phyloP scores from a whole-genome alignment of 2,113 vertebrate species.

The Thomomys bottae region DNA sequence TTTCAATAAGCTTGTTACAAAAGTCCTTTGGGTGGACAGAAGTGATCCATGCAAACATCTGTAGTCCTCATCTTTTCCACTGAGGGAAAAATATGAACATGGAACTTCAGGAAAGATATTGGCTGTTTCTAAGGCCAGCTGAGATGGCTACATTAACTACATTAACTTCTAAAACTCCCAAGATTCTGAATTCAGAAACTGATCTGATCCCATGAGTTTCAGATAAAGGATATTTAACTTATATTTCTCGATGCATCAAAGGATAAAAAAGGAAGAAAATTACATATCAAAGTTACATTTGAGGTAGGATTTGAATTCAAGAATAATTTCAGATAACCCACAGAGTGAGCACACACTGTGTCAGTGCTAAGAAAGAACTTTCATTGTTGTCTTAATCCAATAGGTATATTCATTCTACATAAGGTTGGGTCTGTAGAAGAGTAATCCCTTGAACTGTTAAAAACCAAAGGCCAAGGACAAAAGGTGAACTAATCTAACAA shows the following conservation, averaged over 20 bases:
- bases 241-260: not conserved
- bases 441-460: not conserved
- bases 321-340: not conserved
- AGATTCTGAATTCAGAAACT: constrained; percentile 25
- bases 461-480: no score
- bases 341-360: not conserved
- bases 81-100: not conserved
- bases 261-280: not conserved
- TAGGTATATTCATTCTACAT: not conserved
- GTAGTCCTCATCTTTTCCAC: not conserved
- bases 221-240: not conserved
- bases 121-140: not conserved
- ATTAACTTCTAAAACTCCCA: not conserved
- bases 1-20: not conserved
- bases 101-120: not conserved
- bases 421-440: not conserved
- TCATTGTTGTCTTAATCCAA: not conserved
- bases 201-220: not conserved
- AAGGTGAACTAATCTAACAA: no score
- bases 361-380: not conserved
- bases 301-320: not conserved
- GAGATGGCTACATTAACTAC: not conserved
- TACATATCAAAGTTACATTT: not conserved
- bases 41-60: not conserved
- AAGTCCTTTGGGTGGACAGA: not conserved